Conservation (phyloP, 2,797 vertebrate species). For the Ataeniobius toweri region DNA sequence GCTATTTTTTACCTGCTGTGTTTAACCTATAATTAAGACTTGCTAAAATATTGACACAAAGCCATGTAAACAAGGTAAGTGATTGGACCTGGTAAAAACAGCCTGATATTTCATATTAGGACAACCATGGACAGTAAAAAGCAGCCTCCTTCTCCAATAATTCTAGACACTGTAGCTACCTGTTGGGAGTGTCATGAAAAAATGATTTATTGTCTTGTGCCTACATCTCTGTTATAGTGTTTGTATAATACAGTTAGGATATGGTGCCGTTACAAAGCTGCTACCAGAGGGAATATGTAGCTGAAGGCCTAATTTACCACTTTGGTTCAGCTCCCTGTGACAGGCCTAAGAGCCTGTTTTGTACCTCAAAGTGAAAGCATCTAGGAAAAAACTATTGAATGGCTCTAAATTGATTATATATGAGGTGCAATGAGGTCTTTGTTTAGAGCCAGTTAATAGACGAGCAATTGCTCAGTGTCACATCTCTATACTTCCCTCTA, state of each 20-base stretch:
- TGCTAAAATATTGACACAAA: constrained; percentile 16
- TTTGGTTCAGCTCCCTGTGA: constrained; percentile 50
- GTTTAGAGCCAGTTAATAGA: constrained; percentile 29
- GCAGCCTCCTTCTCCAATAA: constrained; percentile 26
- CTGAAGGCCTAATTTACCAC: constrained; percentile 54
- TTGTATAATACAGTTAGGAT: constrained; percentile 56
- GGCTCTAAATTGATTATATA: constrained; percentile 36
- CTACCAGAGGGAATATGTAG: constrained; percentile 59
- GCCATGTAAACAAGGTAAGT: not conserved
- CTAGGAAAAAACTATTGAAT: constrained; percentile 25
- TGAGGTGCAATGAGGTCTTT: constrained; percentile 38
- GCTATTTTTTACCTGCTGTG: not conserved
- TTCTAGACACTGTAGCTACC: constrained; percentile 36
- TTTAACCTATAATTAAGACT: constrained; percentile 1
- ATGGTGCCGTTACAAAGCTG: constrained; percentile 49
- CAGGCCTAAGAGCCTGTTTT: constrained; percentile 43
- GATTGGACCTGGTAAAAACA: constrained; percentile 10
- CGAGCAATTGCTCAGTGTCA: constrained; percentile 18
- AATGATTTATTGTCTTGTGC: constrained; percentile 58
- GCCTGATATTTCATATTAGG: constrained; percentile 7
- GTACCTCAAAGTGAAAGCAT: constrained; percentile 30
- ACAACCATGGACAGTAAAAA: constrained; percentile 23
- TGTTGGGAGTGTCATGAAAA: constrained; percentile 58
- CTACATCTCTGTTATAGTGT: constrained; percentile 45
- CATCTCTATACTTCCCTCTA: constrained; percentile 5